A percentile compares a stretch with the other conserved stretches of the same genome.
These are phyloP conservation scores for Cerastis rubricosa DNA, from an alignment of 2,888 invertebrate genomes.

Conservation along the genomic window DNA sequence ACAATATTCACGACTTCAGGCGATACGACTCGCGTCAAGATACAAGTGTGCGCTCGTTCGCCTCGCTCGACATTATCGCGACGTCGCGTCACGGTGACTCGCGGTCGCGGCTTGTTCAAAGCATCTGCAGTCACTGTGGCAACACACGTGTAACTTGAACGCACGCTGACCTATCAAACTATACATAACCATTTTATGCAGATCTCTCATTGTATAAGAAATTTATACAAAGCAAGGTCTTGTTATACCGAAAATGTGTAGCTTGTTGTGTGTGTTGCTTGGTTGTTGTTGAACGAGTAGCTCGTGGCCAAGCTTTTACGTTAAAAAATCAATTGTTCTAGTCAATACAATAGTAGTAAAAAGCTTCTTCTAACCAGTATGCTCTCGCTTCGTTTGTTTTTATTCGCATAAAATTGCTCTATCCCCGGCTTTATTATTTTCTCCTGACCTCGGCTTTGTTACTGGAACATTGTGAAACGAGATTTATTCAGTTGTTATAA, in stretches of 20 bases:
- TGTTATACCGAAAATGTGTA: too few species aligned
- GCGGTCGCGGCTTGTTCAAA: background rate
- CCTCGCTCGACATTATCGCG: background rate
- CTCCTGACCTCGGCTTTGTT: constrained; percentile 39
- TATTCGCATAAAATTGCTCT: constrained; percentile 32
- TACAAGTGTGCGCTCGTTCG: background rate
- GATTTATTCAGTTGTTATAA: constrained; percentile 20
- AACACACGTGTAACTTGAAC: background rate
- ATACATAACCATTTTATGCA: too few species aligned
- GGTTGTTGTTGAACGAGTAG: too few species aligned
- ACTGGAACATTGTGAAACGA: constrained; percentile 17
- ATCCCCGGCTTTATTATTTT: constrained; percentile 31
- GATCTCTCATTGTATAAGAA: too few species aligned
- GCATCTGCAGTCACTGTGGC: background rate
- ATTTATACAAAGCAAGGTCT: too few species aligned
- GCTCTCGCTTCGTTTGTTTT: constrained; percentile 34
- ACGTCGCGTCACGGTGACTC: background rate
- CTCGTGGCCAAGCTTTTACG: background rate
- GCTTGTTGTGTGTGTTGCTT: too few species aligned
- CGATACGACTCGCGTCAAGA: background rate
- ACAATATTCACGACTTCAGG: too few species aligned
- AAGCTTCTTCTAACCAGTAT: constrained; percentile 4
- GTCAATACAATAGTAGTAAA: constrained; percentile 16
- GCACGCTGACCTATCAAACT: too few species aligned
- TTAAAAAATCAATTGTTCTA: background rate